Base-by-base conservation (phyloP, 2,888 invertebrate genomes). In the Diarsia dahlii region DNA sequence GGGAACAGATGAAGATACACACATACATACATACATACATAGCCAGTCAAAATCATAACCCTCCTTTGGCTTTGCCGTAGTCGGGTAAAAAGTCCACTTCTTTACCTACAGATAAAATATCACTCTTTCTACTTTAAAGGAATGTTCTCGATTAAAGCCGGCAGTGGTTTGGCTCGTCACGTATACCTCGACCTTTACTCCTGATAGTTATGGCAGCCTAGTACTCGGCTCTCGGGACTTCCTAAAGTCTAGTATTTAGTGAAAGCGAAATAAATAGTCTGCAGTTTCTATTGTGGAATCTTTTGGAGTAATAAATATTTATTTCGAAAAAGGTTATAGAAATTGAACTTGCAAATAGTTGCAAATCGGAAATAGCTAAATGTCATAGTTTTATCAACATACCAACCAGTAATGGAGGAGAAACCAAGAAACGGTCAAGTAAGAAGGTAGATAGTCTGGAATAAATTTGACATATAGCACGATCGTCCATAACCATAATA, bases 151-250 rank as follows among this genome's bases (percentile, higher is more conserved):
- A 66, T 63, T 60, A 46, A 46, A 64, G 20, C 56, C 80, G 52
- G 52, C 73, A 52, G 80, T 78, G 45, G 74, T 63, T 54, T 45
- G 74, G 66, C 75, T 60, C 68, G 81, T 81, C 79, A 81, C 79
- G 76, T 81, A 58, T 60, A 65, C 77, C 54, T 54, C 65, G 77
- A 76, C 54, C 63, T 74, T 71, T 71, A 52, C 80, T 79, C 67
- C 52, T 72, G 58, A 72, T 78, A 67, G 78, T 79, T 80, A 82
- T 83, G 64, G 34, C 18, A 39, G 46, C 84, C 84, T 77, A 3
- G 80, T 79, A 71, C 79, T 67, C 39, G n/a, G 45, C 50, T 67
- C 48, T 63, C 28, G 23, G 34, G 62, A 71, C 48, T 62, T 56
- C 74, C 50, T 82, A 72, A 50, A 78, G 78, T 70, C 76, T 76